Percentiles rank a stretch among this genome's conserved stretches.
Evolutionary conservation across 2,797 vertebrate species (phyloP).

Genomic region (Momotus momota): DNA sequence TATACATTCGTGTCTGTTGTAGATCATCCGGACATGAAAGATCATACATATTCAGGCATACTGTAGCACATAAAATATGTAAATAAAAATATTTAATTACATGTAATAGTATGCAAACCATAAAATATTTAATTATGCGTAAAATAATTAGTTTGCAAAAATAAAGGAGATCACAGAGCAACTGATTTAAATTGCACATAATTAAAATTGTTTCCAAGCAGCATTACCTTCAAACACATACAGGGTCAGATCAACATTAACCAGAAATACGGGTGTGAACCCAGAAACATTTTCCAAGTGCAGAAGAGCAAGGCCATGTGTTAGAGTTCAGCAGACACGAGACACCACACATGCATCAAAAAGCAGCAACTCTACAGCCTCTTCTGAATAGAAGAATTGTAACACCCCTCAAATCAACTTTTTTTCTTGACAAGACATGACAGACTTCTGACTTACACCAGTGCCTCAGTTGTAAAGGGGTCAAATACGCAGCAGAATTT

Average conservation of each 20-base stretch:
- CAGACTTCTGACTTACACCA: neutral
- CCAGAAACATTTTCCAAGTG: neutral
- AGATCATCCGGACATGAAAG: neutral
- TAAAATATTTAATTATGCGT: neutral
- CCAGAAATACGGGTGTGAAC: neutral
- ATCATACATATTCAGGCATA: neutral
- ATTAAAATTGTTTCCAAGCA: neutral
- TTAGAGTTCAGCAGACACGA: neutral
- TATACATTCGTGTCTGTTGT: neutral
- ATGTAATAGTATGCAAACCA: neutral
- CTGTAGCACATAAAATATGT: neutral
- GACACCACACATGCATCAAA: neutral
- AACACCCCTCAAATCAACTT: neutral
- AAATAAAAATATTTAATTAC: neutral
- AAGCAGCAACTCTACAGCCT: neutral
- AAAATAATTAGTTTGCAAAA: neutral
- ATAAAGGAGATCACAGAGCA: neutral
- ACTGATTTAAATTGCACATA: neutral
- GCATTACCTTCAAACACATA: neutral
- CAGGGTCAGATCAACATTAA: neutral
- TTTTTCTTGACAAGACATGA: neutral
- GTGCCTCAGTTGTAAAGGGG: neutral
- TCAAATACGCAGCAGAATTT: neutral
- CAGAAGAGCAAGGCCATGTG: neutral
- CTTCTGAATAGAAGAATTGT: neutral